These are phyloP conservation scores for Aphis craccivora DNA, from an alignment of 1,140 invertebrate genomes.

Conservation along the genomic window DNA sequence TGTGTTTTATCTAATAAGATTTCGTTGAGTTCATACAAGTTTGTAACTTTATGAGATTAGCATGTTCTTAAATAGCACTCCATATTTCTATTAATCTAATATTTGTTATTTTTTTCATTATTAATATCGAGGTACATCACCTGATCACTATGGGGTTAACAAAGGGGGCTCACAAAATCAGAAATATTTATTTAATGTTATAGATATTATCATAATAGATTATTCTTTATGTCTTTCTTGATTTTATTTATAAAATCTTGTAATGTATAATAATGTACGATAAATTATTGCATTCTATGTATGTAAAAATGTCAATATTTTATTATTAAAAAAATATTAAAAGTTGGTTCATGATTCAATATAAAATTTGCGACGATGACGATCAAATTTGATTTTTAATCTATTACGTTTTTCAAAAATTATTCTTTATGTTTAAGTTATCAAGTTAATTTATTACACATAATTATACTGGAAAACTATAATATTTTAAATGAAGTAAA, in stretches of 20 bases:
- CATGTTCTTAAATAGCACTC: background rate
- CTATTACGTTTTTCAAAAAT: background rate
- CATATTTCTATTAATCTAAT: background rate
- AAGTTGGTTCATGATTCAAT: too few relatives aligned
- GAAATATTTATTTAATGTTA: background rate
- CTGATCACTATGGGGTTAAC: background rate
- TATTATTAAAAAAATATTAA: background rate
- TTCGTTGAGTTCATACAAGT: background rate
- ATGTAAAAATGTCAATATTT: background rate
- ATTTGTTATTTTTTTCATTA: too few relatives aligned
- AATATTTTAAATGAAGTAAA: background rate
- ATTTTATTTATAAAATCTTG: background rate
- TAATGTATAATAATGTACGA: background rate
- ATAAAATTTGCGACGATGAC: too few relatives aligned
- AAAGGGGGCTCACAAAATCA: background rate
- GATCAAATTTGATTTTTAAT: too few relatives aligned
- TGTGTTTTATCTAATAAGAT: background rate
- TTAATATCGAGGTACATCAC: too few relatives aligned
- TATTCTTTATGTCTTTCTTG: too few relatives aligned
- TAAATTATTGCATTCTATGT: background rate
- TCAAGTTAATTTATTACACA: background rate
- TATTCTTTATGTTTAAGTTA: background rate
- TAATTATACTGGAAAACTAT: background rate
- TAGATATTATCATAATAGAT: background rate
- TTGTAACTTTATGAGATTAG: background rate